phyloP scores from a whole-genome alignment of 2,797 vertebrate genomes.

The Poeciliopsis presidionis region DNA sequence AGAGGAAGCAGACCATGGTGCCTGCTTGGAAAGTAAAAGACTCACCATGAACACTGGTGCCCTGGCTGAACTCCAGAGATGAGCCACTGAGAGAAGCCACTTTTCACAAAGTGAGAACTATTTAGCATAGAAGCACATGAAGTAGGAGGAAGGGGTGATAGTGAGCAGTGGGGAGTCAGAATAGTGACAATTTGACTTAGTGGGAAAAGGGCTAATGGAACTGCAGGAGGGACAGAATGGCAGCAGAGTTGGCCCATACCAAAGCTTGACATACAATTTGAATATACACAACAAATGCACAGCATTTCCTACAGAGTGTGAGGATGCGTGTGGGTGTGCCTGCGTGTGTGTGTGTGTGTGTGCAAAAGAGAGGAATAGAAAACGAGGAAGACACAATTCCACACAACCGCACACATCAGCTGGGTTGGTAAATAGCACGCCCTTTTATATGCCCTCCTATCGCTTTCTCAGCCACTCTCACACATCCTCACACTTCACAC shows the following conservation, averaged over 20 bases:
- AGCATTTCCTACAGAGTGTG: conserved; percentile 23
- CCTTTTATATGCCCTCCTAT: conserved; percentile 32
- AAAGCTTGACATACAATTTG: conserved; percentile 67
- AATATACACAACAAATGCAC: conserved; percentile 53
- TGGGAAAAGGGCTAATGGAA: conserved; percentile 46
- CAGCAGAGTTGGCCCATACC: conserved; percentile 50
- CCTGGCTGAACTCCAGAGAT: conserved; percentile 22
- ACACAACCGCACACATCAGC: conserved; percentile 31
- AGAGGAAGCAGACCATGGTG: neutral
- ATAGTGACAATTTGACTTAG: conserved; percentile 52
- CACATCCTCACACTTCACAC: conserved; percentile 27
- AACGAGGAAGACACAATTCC: neutral
- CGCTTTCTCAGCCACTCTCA: conserved; percentile 14
- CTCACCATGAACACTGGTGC: conserved; percentile 12
- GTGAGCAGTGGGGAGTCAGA: neutral
- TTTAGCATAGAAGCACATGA: conserved; percentile 58
- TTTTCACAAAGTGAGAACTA: conserved; percentile 34
- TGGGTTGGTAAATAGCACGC: conserved; percentile 31
- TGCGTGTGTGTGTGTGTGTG: conserved; percentile 11
- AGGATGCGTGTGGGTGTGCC: conserved; percentile 20
- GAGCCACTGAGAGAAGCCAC: conserved; percentile 17
- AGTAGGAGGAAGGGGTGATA: neutral
- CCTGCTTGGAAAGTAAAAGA: conserved; percentile 2
- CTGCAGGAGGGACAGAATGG: conserved; percentile 43
- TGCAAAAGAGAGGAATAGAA: conserved; percentile 5